These are phyloP conservation scores for Aromia moschata DNA, from an alignment of 2,888 invertebrate species.

Conservation along the genomic window DNA sequence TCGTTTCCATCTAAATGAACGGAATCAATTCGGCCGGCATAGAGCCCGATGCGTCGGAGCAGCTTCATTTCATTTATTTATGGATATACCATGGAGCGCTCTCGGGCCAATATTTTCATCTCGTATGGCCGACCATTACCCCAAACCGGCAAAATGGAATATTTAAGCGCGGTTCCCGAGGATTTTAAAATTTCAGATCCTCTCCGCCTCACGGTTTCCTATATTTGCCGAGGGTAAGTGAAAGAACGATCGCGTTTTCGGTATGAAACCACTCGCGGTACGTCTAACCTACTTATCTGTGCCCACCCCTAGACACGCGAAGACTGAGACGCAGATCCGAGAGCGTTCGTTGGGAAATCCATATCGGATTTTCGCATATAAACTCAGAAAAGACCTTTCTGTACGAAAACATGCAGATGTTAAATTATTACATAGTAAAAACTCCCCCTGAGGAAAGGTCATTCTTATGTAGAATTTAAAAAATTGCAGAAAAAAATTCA, in stretches of 20 bases:
- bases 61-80: slow-evolving; percentile 48
- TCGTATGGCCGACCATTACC: slow-evolving; percentile 40
- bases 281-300: slow-evolving; percentile 52
- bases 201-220: slow-evolving; percentile 50
- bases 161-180: slow-evolving; percentile 50
- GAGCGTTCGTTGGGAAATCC: not conserved
- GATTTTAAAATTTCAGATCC: slow-evolving; percentile 55
- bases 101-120: slow-evolving; percentile 45
- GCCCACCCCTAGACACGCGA: slow-evolving; percentile 36
- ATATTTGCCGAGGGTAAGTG: slow-evolving; percentile 53
- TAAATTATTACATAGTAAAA: no score
- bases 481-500: no score
- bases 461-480: no score
- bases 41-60: slow-evolving; percentile 38
- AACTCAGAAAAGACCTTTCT: no score
- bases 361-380: no score
- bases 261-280: slow-evolving; percentile 47
- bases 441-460: no score
- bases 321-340: not conserved
- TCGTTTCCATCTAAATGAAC: slow-evolving; percentile 28
- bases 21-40: slow-evolving; percentile 38
- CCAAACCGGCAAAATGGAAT: slow-evolving; percentile 51
- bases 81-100: slow-evolving; percentile 49
- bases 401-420: no score
- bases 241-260: slow-evolving; percentile 51